Evolutionary conservation across 2,797 vertebrate genomes (phyloP), one percentile per base, ranked within the genome.

Genomic region (Eulemur albifrons): DNA sequence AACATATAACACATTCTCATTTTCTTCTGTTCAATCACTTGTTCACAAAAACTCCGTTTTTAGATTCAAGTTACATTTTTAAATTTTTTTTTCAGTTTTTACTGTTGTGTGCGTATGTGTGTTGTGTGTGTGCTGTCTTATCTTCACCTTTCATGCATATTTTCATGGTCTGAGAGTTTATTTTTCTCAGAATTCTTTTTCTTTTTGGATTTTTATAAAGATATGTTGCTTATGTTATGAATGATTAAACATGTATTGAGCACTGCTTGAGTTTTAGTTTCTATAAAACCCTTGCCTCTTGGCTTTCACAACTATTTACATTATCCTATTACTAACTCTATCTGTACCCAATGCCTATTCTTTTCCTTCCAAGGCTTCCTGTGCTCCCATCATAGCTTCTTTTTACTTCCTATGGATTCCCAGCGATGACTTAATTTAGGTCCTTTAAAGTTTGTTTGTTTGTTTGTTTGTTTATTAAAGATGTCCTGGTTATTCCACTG

Each of bases 121-220:
- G 65, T 69, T 81, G 14, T 52, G 20, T 90, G 18, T 23, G 5
- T 72, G 10, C 5, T 38, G 2, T 54, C 2, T 67, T 93, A 32
- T 72, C 2, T 87, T 95, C 90, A 35, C 9, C 15, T 81, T 90
- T 94, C 5, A 30, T 72, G 23, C 8, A 45, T 87, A 67, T 83
- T 38, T 87, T 12, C 3, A 77, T 73, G 50, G 15, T 86, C 40
- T 85, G 54, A 81, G 43, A 90, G 17, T 69, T 69, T 80, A 90
- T 87, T 77, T 91, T 93, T 92, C 40, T 79, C 25, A 45, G 6
- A 75, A 72, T 93, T 2, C 0, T 79, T 92, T 91, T 93, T 17
- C 20, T 76, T 79, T 4, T 70, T 94, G 59, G 77, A 86, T 76
- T 79, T 93, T 92, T 77, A 81, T 92, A 77, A 84, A 61, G 15